These are phyloP conservation scores for Dallia pectoralis DNA, from an alignment of 2,797 vertebrate genomes.

Conservation along the genomic window DNA sequence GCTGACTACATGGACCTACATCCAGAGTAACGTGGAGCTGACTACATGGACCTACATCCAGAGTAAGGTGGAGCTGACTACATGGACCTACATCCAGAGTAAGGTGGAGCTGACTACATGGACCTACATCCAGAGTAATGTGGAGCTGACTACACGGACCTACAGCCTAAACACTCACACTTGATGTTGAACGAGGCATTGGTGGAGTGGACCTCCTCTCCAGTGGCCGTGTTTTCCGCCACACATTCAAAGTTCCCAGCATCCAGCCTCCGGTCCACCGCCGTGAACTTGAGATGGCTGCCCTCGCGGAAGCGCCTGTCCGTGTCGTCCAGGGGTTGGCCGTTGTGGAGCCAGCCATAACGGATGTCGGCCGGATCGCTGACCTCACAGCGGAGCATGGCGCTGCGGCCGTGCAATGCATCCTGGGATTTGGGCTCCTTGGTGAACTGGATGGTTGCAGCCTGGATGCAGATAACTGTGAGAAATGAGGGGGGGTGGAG, in stretches of 20 bases:
- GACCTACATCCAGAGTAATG: too few relatives aligned
- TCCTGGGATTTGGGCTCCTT: conserved; percentile 96
- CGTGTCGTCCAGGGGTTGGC: conserved; percentile 64
- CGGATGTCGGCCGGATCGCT: conserved; percentile 63
- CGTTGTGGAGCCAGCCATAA: conserved; percentile 84
- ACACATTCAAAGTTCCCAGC: conserved; percentile 87
- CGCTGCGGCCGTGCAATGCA: conserved; percentile 91
- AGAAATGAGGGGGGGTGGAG: conserved; percentile 9
- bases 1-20: too few relatives aligned
- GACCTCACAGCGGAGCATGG: conserved; percentile 94
- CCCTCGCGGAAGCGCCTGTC: conserved; percentile 87
- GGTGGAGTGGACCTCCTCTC: conserved; percentile 76
- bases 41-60: too few relatives aligned
- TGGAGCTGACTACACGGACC: too few relatives aligned
- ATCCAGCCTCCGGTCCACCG: conserved; percentile 84
- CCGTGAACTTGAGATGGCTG: conserved; percentile 88
- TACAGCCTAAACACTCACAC: conserved; percentile 77
- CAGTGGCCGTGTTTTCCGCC: conserved; percentile 62
- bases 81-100: too few relatives aligned
- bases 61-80: too few relatives aligned
- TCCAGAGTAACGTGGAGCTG: too few relatives aligned
- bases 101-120: too few relatives aligned
- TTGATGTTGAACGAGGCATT: conserved; percentile 97
- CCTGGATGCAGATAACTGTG: conserved; percentile 72
- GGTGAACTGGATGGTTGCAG: conserved; percentile 80